These are phyloP conservation scores for Puntigrus tetrazona DNA, from an alignment of 2,113 vertebrate genomes.

Conservation along the genomic window DNA sequence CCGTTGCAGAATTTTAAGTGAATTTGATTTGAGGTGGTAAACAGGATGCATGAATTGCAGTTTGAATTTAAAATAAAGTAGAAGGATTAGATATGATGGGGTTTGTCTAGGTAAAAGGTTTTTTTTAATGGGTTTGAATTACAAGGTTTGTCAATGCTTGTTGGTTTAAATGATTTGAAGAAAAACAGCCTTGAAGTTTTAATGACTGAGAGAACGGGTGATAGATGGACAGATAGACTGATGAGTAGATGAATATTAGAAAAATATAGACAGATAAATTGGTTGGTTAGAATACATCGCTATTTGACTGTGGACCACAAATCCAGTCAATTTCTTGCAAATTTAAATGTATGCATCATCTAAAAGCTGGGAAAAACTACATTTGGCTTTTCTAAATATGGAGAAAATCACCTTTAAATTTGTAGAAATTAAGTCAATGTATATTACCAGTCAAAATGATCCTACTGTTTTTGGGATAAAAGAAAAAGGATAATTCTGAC, in stretches of 20 bases:
- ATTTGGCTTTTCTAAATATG: too few relatives aligned
- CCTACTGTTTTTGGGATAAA: too few relatives aligned
- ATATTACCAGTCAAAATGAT: too few relatives aligned
- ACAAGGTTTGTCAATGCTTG: background rate
- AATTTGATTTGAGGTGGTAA: background rate
- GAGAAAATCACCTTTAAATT: too few relatives aligned
- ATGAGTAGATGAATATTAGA: background rate
- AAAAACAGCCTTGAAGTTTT: background rate
- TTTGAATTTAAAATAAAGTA: background rate
- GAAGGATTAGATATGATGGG: background rate
- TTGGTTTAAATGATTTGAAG: too few relatives aligned
- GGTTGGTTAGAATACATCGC: background rate
- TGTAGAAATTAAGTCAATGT: too few relatives aligned
- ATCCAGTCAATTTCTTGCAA: too few relatives aligned
- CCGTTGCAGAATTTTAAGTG: background rate
- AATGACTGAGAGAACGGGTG: background rate
- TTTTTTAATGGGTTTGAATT: background rate
- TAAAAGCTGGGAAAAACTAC: too few relatives aligned
- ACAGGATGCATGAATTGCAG: background rate
- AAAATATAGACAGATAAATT: background rate
- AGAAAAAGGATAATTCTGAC: too few relatives aligned
- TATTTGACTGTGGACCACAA: too few relatives aligned
- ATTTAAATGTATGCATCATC: too few relatives aligned
- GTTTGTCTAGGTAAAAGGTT: background rate
- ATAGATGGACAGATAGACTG: too few relatives aligned